Percentiles rank a stretch among this genome's conserved stretches.
These are phyloP conservation scores for Eudemis profundana DNA, from an alignment of 2,888 invertebrate species.

Conservation along the genomic window DNA sequence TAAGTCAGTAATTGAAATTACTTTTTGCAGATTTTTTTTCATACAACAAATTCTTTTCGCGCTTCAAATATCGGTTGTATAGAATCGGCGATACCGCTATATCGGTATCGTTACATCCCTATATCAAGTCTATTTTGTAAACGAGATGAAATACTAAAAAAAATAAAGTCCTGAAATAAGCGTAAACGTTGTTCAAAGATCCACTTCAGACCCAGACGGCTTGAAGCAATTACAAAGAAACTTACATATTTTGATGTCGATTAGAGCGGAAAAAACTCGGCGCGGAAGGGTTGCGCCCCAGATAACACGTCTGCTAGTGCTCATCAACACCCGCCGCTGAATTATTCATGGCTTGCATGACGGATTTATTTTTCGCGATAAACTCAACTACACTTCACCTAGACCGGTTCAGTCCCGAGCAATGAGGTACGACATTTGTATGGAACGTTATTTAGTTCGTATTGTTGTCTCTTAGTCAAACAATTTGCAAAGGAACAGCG, in stretches of 20 bases:
- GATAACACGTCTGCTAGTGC: conserved; percentile 61
- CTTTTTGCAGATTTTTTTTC: too few relatives aligned
- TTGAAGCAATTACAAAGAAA: conserved; percentile 28
- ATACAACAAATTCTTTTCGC: too few relatives aligned
- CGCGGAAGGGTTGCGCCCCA: conserved; percentile 55
- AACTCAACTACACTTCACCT: conserved; percentile 19
- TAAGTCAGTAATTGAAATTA: too few relatives aligned
- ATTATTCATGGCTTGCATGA: conserved; percentile 61
- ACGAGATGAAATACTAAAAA: not conserved
- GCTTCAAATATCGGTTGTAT: too few relatives aligned
- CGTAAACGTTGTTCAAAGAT: not conserved
- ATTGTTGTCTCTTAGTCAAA: too few relatives aligned
- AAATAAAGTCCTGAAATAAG: not conserved
- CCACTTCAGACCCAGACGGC: conserved; percentile 27
- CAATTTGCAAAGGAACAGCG: too few relatives aligned
- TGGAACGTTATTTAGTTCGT: not conserved
- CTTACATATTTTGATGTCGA: conserved; percentile 35
- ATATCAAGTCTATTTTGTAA: not conserved
- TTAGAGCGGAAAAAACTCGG: conserved; percentile 43
- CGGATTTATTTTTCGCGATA: conserved; percentile 49
- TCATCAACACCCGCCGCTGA: conserved; percentile 63
- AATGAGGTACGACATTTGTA: not conserved
- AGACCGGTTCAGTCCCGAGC: not conserved
- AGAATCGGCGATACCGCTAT: too few relatives aligned
- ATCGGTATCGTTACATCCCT: too few relatives aligned